Base-by-base conservation (phyloP, 1,140 invertebrate genomes). In the Oryzaephilus surinamensis region DNA sequence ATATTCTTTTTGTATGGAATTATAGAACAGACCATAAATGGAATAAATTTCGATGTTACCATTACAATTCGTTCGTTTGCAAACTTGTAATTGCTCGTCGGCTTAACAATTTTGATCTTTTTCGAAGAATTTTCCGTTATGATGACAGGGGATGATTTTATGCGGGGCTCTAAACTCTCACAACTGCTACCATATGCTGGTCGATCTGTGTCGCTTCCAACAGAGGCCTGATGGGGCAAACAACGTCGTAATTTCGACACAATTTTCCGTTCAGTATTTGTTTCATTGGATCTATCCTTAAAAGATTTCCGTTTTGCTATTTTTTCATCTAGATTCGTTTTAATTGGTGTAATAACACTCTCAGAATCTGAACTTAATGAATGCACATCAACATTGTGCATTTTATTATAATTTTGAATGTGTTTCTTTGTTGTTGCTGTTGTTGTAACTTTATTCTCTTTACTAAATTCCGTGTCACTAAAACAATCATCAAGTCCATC, bases 21-120 rank as follows among this genome's bases (percentile, higher is more conserved):
- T 26, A 81, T 74, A 15, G 86, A 89, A 63, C 86, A 91, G 36
- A 92, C 69, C 45, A 84, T 64, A 62, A 86, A 84, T 20, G 87
- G 87, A 30, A 77, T 71, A 60, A 79, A 72, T 24, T n/a, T 57
- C 79, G 71, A 21, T 41, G 83, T 74, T 38, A 79, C 74, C 58
- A 91, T 67, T 32, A 85, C 75, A 38, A 90, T 66, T 49, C 85
- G 71, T 58, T 89, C 83, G 61, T 86, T 79, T 41, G 70, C 74
- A 55, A 84, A 78, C 61, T 70, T 73, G 15, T 76, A 71, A 38
- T 72, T 70, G 52, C 73, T 76, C 12, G 65, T 56, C 24, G 75
- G 67, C 36, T 68, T 62, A 19, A 76, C 47, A 36, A 77, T 55
- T 55, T 72, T 68, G 5, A 81, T 65, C 54, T 77, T 75, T 52